Evolutionary conservation across 2,797 vertebrate genomes (phyloP).

Genomic region (Leptodactylus fallax): DNA sequence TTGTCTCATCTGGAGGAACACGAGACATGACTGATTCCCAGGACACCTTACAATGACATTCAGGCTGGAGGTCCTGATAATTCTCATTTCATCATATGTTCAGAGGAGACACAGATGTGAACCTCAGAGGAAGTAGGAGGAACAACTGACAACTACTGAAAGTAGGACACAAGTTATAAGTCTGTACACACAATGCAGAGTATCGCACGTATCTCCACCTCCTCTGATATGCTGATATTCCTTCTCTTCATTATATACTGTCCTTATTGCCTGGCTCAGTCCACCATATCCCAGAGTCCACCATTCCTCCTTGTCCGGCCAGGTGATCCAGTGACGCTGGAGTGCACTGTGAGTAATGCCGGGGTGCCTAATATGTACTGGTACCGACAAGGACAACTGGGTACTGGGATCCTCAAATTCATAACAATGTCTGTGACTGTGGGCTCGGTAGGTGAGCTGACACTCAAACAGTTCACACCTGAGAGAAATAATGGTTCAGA

Average conservation of each 20-base stretch:
- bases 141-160: not conserved
- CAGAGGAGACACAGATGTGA: not conserved
- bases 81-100: not conserved
- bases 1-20: no score
- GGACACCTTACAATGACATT: no score
- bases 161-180: not conserved
- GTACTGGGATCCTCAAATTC: slow-evolving; percentile 26
- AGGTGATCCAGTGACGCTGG: slow-evolving; percentile 65
- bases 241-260: slow-evolving; percentile 28
- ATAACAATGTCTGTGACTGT: not conserved
- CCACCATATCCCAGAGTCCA: slow-evolving; percentile 15
- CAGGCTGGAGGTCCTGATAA: no score
- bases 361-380: slow-evolving; percentile 67
- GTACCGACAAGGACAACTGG: slow-evolving; percentile 17
- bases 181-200: not conserved
- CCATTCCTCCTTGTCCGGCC: not conserved
- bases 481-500: not conserved
- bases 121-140: not conserved
- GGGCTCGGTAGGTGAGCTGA: slow-evolving; percentile 6
- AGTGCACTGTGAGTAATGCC: slow-evolving; percentile 63
- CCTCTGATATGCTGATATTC: slow-evolving; percentile 22
- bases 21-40: no score
- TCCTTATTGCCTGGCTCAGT: slow-evolving; percentile 34
- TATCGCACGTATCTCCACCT: not conserved
- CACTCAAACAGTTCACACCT: slow-evolving; percentile 30